Evolutionary conservation across 2,888 invertebrate genomes (phyloP), one percentile per base, ranked within the genome.

Genomic region (Coenonympha arcania): DNA sequence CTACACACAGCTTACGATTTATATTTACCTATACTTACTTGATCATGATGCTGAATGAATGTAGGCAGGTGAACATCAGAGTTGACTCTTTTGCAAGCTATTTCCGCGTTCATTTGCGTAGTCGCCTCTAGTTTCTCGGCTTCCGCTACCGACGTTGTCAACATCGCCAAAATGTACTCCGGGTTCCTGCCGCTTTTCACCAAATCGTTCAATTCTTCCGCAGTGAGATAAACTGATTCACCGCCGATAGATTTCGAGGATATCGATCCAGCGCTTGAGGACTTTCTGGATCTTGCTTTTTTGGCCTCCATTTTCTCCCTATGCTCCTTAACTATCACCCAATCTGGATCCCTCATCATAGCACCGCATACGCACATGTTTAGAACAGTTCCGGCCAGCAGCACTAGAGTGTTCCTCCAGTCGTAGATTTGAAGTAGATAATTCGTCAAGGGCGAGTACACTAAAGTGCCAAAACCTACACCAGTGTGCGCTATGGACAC

Each of bases 401-500:
- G 80, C 1, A 95, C 76, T 3, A 92, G 89, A 9, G 94, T 91
- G 31, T 93, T 93, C 49, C 94, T 88, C 95, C 95, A 95, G 40
- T 92, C 92, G 68, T 90, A 95, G 45, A 89, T 81, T 52, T 89
- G 84, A 48, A 95, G 87, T 54, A 93, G 88, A 70, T 88, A 91
- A 48, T 92, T 89, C 0, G 94, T 95, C 71, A 95, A 83, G 0
- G 95, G 95, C 1, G 95, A 93, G 74, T 94, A 95, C n/a, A 95
- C 79, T 64, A 95, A 91, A 0, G 96, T 96, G 15, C 96, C 96
- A 51, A 95, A 91, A 0, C 95, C 95, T 0, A 95, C 94, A 2
- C 96, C 95, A 57, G 94, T 94, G 0, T 95, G 95, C 0, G 95
- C 93, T 48, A 96, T 81, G 4, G 95, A 94, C 1, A 95, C 94